Percentiles rank a stretch among this genome's conserved stretches.
phyloP scores from a whole-genome alignment of 2,113 vertebrate genomes.

The Cercopithecus mona region DNA sequence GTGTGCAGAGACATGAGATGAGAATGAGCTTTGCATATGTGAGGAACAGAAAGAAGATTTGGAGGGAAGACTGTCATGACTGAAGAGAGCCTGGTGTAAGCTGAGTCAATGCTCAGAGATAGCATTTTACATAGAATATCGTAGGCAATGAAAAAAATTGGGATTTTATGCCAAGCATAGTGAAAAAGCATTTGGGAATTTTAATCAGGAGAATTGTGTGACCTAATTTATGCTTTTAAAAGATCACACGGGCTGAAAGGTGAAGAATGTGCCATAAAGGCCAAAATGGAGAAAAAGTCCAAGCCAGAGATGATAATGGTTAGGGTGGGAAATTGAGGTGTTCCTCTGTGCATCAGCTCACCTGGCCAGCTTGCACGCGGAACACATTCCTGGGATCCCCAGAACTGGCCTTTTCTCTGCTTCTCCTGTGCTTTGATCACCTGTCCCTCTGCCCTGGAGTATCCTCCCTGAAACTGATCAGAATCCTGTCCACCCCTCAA shows the following conservation, averaged over 20 bases:
- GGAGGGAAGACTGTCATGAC: too few species aligned
- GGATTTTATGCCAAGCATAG: not conserved
- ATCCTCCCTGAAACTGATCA: not conserved
- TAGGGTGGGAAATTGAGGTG: not conserved
- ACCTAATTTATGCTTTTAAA: not conserved
- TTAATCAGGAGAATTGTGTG: not conserved
- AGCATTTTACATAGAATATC: not conserved
- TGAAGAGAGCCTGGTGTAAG: not conserved
- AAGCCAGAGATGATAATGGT: not conserved
- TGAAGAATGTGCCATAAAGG: not conserved
- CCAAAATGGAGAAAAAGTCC: not conserved
- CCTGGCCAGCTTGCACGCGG: fast-evolving
- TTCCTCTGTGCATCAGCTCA: fast-evolving
- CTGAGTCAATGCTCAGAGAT: not conserved
- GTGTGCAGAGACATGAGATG: not conserved
- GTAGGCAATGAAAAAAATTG: not conserved
- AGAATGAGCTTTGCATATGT: not conserved
- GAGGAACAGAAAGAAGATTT: not conserved
- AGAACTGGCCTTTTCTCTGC: not conserved
- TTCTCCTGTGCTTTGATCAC: not conserved
- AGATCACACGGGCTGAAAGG: not conserved
- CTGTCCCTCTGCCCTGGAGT: not conserved
- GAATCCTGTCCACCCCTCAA: not conserved
- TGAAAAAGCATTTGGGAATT: not conserved
- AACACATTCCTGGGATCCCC: not conserved